Base-by-base conservation (phyloP, 2,113 vertebrate species). In the Phaetusa simplex region DNA sequence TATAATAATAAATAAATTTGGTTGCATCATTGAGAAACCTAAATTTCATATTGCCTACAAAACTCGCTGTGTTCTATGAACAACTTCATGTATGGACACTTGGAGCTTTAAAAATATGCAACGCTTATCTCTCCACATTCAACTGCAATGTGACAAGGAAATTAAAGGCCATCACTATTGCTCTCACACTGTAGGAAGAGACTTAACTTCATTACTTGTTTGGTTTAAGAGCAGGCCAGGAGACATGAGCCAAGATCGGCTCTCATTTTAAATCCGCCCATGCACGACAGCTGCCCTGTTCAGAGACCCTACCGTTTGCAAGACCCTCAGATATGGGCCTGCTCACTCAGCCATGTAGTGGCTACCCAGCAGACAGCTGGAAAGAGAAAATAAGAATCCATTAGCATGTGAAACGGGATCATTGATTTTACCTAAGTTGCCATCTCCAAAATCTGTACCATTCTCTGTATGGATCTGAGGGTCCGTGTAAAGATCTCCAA, bases 401-500 rank as follows among this genome's bases (percentile, higher is more conserved):
- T 23, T 8, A 81, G 13, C 23, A 67, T 2, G 5, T 21, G 19
- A 83, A 96, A 78, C 7, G 64, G 21, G 29, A 81, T 19, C 5
- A n/a, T 1, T 49, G 66, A 38, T 74, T 84, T 89, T 98, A 99
- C 99, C 99, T 74, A 99, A 97, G 95, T 99, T 99, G 94, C 99
- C 99, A 26, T 99, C 99, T 94, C 99, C 99, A 72, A 99, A 99
- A 97, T 99, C 99, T 4, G 99, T 98, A 66, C 99, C 99, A 7
- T 95, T 98, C 84, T 99, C 99, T 0, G 99, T 99, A 97, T 99
- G 99, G 97, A 99, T 99, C 98, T 99, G 99, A 59, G 99, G 99
- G 96, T 99, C 99, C 0, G 99, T 99, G 97, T 99, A 99, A 64
- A 99, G 98, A 94, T 99, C 99, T 9, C 99, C 99, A 5, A 99